phyloP scores from a whole-genome alignment of 2,797 vertebrate species.

The Tinamus major region DNA sequence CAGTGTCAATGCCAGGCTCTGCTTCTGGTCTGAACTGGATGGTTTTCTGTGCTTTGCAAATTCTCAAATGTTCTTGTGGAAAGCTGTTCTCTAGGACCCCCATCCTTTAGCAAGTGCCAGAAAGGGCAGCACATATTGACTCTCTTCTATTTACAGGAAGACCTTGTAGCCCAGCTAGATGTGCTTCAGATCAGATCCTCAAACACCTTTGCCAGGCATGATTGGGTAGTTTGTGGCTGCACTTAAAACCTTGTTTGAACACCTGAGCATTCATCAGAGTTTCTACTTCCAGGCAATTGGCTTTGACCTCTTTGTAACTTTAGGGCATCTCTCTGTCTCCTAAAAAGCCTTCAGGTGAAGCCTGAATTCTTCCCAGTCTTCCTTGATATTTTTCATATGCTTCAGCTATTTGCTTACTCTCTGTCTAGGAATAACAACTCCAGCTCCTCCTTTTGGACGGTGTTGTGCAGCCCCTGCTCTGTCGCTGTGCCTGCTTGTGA shows the following conservation, averaged over 20 bases:
- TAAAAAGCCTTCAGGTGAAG: neutral
- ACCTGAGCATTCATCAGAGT: neutral
- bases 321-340: neutral
- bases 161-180: neutral
- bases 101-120: neutral
- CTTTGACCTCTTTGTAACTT: slow-evolving; percentile 2
- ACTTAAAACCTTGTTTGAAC: neutral
- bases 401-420: neutral
- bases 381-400: neutral
- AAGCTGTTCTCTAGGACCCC: neutral
- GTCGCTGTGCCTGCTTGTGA: neutral
- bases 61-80: neutral
- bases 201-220: neutral
- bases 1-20: rapidly evolving
- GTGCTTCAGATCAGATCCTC: neutral
- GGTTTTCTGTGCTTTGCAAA: neutral
- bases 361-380: slow-evolving; percentile 8
- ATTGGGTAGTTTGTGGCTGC: neutral
- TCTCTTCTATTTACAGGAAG: neutral
- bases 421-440: neutral
- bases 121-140: neutral
- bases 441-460: neutral
- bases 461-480: neutral
- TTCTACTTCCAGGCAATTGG: slow-evolving; percentile 14
- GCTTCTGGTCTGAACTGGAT: neutral